These are phyloP conservation scores for Cyclophora albipunctata DNA, from an alignment of 2,888 invertebrate species.

Conservation along the genomic window DNA sequence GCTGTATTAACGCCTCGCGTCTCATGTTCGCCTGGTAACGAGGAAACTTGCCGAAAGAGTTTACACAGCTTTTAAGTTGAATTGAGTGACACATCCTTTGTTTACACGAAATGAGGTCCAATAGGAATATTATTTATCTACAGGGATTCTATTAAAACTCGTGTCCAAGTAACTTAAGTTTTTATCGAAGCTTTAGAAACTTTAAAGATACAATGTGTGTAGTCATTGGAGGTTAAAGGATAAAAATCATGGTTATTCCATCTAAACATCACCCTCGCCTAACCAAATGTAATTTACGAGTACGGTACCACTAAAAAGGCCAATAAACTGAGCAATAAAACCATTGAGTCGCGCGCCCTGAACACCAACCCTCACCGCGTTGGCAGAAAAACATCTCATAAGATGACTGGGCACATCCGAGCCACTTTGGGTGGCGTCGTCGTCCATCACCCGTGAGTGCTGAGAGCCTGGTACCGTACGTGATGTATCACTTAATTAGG, in stretches of 20 bases:
- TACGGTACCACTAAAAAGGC: constrained; percentile 13
- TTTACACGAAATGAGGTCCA: no score
- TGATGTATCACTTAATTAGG: constrained; percentile 51
- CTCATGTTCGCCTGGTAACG: constrained; percentile 17
- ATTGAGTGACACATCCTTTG: no score
- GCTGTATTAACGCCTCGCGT: constrained; percentile 26
- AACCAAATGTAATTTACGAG: constrained; percentile 10
- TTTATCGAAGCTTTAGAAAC: no score
- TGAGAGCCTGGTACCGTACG: constrained; percentile 29
- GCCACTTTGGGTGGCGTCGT: constrained; percentile 12
- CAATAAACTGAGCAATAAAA: constrained; percentile 20
- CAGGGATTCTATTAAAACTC: no score
- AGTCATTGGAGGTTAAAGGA: no score
- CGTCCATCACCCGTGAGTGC: constrained; percentile 21
- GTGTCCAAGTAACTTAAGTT: no score
- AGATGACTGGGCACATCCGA: constrained; percentile 19
- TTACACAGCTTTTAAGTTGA: no score
- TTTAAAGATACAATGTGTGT: no score
- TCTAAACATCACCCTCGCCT: constrained; percentile 6
- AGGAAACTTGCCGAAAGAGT: constrained; percentile 11
- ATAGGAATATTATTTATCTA: no score
- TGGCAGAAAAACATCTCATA: constrained; percentile 17
- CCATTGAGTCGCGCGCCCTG: constrained; percentile 12
- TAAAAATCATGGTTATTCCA: no score
- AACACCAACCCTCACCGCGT: constrained; percentile 1